A percentile compares a stretch with the other conserved stretches of the same genome.
phyloP scores from a whole-genome alignment of 1,140 invertebrate genomes.

The Stegodyphus dumicola region DNA sequence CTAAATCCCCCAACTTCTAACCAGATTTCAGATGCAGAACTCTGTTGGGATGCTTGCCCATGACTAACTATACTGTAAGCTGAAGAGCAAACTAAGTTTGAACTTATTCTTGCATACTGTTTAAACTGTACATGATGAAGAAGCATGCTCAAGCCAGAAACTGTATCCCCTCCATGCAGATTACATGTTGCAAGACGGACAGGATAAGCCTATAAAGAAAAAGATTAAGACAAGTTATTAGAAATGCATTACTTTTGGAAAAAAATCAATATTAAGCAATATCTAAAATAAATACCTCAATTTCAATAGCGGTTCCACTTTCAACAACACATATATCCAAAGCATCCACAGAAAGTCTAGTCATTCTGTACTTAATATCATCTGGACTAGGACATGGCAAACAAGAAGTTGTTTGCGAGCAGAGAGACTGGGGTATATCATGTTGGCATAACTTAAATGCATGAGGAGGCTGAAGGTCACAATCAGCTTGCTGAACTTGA shows the following conservation, averaged over 20 bases:
- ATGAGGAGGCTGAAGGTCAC: constrained; percentile 82
- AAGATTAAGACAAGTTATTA: neutral
- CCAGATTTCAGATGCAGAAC: constrained; percentile 73
- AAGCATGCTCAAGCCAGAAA: constrained; percentile 88
- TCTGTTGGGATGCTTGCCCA: constrained; percentile 56
- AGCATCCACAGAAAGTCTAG: constrained; percentile 88
- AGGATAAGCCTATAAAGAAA: constrained; percentile 77
- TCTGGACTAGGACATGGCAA: constrained; percentile 82
- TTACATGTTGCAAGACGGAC: constrained; percentile 91
- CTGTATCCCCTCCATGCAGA: constrained; percentile 89
- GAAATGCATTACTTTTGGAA: neutral
- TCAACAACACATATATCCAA: constrained; percentile 93
- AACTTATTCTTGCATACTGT: constrained; percentile 71
- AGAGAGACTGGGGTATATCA: constrained; percentile 80
- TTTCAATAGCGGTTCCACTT: constrained; percentile 84
- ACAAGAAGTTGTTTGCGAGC: constrained; percentile 77
- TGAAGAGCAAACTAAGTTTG: constrained; percentile 62
- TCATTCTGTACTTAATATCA: constrained; percentile 95
- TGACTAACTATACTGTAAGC: constrained; percentile 62
- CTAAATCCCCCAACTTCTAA: constrained; percentile 91
- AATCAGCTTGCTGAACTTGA: constrained; percentile 88
- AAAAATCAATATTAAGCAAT: neutral
- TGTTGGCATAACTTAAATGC: constrained; percentile 87
- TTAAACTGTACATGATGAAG: constrained; percentile 81
- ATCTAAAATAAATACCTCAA: constrained; percentile 75